These are phyloP conservation scores for Burhinus bistriatus DNA, from an alignment of 2,113 vertebrate genomes.

Conservation along the genomic window DNA sequence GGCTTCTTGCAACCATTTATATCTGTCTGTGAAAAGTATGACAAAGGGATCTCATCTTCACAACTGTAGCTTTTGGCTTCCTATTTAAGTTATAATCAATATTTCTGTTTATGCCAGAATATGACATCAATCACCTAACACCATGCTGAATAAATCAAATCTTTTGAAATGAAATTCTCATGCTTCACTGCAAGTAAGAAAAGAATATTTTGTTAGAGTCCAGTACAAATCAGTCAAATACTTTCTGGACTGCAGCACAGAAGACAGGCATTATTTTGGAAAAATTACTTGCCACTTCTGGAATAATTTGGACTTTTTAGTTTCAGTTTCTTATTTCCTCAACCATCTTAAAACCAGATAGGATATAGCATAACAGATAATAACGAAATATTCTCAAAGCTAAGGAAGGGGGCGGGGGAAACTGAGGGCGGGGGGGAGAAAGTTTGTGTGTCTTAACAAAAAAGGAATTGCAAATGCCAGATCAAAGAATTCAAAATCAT, in stretches of 20 bases:
- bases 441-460: background rate
- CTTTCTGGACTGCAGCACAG: background rate
- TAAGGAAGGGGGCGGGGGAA: background rate
- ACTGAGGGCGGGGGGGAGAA: background rate
- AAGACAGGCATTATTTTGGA: background rate
- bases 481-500: background rate
- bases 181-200: background rate
- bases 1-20: background rate
- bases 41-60: background rate
- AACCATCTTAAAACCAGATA: background rate
- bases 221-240: background rate
- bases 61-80: background rate
- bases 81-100: background rate
- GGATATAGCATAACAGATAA: background rate
- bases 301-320: background rate
- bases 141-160: background rate
- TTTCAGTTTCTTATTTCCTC: background rate
- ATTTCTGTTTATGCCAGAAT: background rate
- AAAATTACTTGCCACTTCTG: background rate
- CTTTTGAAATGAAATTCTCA: background rate
- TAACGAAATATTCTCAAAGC: background rate
- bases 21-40: background rate
- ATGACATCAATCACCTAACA: constrained; percentile 4
- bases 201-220: background rate
- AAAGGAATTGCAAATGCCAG: background rate